Percentiles rank a stretch among this genome's conserved stretches.
These are phyloP conservation scores for Charaxes varanes DNA, from an alignment of 1,140 invertebrate genomes.

Conservation along the genomic window DNA sequence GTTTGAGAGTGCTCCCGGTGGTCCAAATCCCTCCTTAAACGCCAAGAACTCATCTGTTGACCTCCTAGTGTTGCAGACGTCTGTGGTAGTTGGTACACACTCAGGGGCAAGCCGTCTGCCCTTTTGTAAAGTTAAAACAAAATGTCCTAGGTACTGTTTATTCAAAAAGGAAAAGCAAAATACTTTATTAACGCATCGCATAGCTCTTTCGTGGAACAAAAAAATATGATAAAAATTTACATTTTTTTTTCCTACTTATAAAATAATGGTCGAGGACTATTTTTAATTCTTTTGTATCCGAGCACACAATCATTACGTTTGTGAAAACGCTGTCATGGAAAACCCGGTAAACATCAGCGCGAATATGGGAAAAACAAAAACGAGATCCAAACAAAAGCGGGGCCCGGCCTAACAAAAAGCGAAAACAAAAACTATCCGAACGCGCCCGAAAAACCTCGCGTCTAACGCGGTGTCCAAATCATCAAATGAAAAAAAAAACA, in stretches of 20 bases:
- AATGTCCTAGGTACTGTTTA: too few species aligned
- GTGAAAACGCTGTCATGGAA: slow-evolving; percentile 8
- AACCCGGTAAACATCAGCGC: slow-evolving; percentile 7
- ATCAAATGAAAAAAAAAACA: slow-evolving; percentile 48
- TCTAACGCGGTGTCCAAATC: slow-evolving; percentile 34
- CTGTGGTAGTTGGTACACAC: too few species aligned
- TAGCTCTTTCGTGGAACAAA: too few species aligned
- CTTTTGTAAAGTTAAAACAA: too few species aligned
- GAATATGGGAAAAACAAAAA: slow-evolving; percentile 9
- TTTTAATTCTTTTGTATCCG: slow-evolving; percentile 12
- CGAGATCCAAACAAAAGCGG: slow-evolving; percentile 7
- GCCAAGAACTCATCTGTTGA: too few species aligned
- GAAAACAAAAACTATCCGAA: slow-evolving; percentile 12
- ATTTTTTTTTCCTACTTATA: slow-evolving; percentile 13
- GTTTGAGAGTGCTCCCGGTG: too few species aligned
- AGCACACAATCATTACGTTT: slow-evolving; percentile 7
- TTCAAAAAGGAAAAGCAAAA: too few species aligned
- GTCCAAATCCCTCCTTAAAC: too few species aligned
- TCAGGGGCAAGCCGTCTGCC: too few species aligned
- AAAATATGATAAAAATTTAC: slow-evolving; percentile 9
- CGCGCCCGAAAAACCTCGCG: slow-evolving; percentile 25
- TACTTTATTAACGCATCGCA: too few species aligned
- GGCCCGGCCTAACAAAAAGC: slow-evolving; percentile 2
- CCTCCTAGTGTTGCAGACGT: too few species aligned
- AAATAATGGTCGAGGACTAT: slow-evolving; percentile 10